A percentile compares a stretch with the other conserved stretches of the same genome.
Conservation (phyloP, 1,140 invertebrate species). For the Lethrus apterus region DNA sequence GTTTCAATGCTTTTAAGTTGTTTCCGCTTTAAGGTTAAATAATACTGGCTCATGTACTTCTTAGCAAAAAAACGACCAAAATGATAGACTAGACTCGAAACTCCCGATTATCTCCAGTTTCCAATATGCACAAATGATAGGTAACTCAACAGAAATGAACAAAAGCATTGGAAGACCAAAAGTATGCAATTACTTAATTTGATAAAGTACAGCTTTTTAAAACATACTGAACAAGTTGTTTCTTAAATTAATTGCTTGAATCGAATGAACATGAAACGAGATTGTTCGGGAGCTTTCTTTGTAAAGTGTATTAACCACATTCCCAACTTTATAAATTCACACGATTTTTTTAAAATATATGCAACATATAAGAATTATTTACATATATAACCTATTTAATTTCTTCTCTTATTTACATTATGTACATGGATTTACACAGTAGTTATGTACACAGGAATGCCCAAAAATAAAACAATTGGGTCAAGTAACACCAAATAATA, state of each 20-base stretch:
- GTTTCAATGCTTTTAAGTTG: constrained; percentile 6
- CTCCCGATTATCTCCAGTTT: too few relatives aligned
- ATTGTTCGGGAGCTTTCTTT: constrained; percentile 14
- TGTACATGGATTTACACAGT: constrained; percentile 33
- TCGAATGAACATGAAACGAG: not conserved
- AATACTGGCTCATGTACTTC: constrained; percentile 39
- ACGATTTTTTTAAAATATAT: constrained; percentile 40
- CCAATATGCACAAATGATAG: too few relatives aligned
- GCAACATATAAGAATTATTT: constrained; percentile 37
- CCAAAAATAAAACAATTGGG: constrained; percentile 33
- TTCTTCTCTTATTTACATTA: constrained; percentile 39
- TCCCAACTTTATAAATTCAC: constrained; percentile 39
- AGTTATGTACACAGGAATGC: constrained; percentile 38
- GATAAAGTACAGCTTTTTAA: too few relatives aligned
- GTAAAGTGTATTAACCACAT: constrained; percentile 33
- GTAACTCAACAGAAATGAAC: too few relatives aligned
- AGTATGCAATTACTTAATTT: too few relatives aligned
- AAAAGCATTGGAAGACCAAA: too few relatives aligned
- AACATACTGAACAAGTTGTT: not conserved
- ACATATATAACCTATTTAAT: constrained; percentile 31
- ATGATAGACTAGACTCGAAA: constrained; percentile 37
- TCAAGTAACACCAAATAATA: constrained; percentile 33
- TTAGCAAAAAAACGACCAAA: constrained; percentile 29
- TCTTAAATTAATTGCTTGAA: not conserved
- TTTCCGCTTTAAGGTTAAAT: too few relatives aligned